Evolutionary conservation across 2,113 vertebrate genomes (phyloP), one percentile per base, ranked within the genome.

Genomic region (Barbus barbus): DNA sequence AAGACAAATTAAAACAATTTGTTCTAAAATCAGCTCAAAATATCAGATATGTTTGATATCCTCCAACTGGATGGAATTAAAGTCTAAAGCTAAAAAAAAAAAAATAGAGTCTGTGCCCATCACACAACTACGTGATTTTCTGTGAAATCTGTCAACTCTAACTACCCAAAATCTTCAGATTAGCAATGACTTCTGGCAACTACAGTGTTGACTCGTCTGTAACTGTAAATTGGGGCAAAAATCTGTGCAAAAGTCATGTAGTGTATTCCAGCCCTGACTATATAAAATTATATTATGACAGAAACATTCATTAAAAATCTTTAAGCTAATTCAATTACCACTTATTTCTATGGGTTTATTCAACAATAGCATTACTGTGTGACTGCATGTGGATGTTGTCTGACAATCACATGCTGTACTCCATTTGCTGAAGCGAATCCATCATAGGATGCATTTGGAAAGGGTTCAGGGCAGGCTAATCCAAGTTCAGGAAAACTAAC

Each of bases 401-500:
- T 1, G 33, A 18, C 48, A 51, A 51, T 51, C 48, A 51, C 48
- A 51, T 51, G 48, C 4, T 76, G 72, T 48, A 5, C 28, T 69
- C 74, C n/a, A 36, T 60, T 60, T 41, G 22, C 14, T 60, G 51
- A 78, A 79, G 18, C 24, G 1, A 78, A 41, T 33, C 28, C 53
- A 28, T 60, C 26, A 72, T 46, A 26, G 36, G 74, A 84, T 3
- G 36, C 36, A 69, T 58, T 65, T 81, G 3, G 4, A 6, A 5
- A 74, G 11, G 65, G 26, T 77, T 53, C 22, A 51, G n/a, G n/a
- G n/a, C n/a, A n/a, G 31, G 38, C 28, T 46, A 78, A 53, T 5
- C 46, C 53, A 56, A 58, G 78, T 53, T 78, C 72, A 76, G 65
- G 14, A 44, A 36, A 20, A 69, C 65, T 22, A 80, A 48, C 61